Base-by-base conservation (phyloP, 2,888 invertebrate species). In the Meiosimyza decipiens region DNA sequence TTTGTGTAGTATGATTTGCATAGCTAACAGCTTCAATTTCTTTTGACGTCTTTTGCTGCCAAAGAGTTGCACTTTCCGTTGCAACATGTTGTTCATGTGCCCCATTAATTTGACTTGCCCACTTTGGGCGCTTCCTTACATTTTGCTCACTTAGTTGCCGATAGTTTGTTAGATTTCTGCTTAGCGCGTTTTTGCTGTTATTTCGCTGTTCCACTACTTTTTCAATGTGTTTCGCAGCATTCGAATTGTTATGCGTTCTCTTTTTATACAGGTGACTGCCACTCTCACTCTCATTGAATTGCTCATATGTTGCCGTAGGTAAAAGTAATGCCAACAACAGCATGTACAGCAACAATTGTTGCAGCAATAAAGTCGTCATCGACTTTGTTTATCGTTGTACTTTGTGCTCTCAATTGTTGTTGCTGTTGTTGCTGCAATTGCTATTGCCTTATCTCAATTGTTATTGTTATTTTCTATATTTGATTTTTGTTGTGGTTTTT, bases 361-460 rank as follows among this genome's bases (percentile, higher is more conserved):
- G 51, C 68, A 72, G 74, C 65, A 64, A 64, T 74, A 74, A 70
- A 73, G 76, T 76, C 78, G 78, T 77, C 78, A 78, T 79, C 78
- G 79, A 78, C 75, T 72, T 75, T 73, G 76, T 72, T 76, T 73
- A 52, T 62, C 69, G 47, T 22, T 51, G n/a, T 12, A 18, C 62
- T 62, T 49, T 60, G 13, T 49, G 40, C 40, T 47, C 28, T 9
- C 16, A 55, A 51, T 66, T 49, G 15, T 47, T 60, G 59, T 60
- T 28, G 59, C 2, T 28, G 59, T 60, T 60, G 59, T 60, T 59
- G 59, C 3, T 4, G 59, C 33, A 16, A 16, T 54, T 15, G 54
- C 54, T 60, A 11, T 15, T 2, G 59, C 28, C 59, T 54, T 54
- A 54, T 54, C 54, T 16, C 12, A 54, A 16, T 16, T 16, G 16